phyloP scores from a whole-genome alignment of 2,797 vertebrate genomes.

The Thripadectes ignobilis region DNA sequence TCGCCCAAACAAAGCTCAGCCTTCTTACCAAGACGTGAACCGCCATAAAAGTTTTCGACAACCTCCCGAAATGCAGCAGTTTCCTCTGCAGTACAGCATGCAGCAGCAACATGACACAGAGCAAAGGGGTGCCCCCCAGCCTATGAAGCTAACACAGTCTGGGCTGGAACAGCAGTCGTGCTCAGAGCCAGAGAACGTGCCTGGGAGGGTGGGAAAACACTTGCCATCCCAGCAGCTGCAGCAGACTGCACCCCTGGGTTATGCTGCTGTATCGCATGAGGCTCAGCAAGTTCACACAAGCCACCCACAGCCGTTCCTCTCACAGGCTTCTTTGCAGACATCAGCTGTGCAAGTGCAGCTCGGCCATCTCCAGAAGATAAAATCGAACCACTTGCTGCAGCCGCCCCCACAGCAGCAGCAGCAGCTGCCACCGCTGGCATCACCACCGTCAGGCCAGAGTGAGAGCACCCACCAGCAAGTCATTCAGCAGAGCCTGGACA shows the following conservation, averaged over 20 bases:
- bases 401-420: slow-evolving; percentile 48
- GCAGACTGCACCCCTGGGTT: slow-evolving; percentile 66
- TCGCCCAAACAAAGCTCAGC: slow-evolving; percentile 70
- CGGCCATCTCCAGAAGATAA: slow-evolving; percentile 73
- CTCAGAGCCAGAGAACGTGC: slow-evolving; percentile 10
- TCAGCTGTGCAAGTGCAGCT: slow-evolving; percentile 75
- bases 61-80: slow-evolving; percentile 57
- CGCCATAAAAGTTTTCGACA: slow-evolving; percentile 75
- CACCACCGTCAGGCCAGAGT: background rate
- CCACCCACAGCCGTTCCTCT: slow-evolving; percentile 62
- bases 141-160: slow-evolving; percentile 58
- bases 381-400: background rate
- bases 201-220: slow-evolving; percentile 44
- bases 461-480: slow-evolving; percentile 72
- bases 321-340: slow-evolving; percentile 67
- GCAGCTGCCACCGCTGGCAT: slow-evolving; percentile 40
- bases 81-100: slow-evolving; percentile 63
- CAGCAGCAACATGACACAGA: slow-evolving; percentile 71
- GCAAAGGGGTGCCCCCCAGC: slow-evolving; percentile 31
- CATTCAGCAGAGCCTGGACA: slow-evolving; percentile 78
- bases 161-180: slow-evolving; percentile 56
- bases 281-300: slow-evolving; percentile 49
- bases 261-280: slow-evolving; percentile 70
- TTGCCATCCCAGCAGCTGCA: slow-evolving; percentile 59
- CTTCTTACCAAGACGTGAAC: slow-evolving; percentile 52